Percentiles rank a stretch among this genome's conserved stretches.
phyloP scores from a whole-genome alignment of 2,113 vertebrate species.

The Neofelis nebulosa region DNA sequence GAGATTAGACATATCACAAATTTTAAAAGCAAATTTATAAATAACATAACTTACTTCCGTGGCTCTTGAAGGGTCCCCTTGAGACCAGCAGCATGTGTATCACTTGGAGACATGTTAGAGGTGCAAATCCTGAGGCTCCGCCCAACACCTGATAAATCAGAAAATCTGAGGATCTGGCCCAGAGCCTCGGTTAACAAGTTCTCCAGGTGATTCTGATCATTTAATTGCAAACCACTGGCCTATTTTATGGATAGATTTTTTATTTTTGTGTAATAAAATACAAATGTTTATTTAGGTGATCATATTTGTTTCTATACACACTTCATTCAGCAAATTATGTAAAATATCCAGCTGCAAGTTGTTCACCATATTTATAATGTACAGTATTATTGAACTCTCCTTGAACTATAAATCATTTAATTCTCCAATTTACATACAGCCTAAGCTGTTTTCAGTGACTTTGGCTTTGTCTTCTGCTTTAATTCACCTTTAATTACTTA shows the following conservation, averaged over 20 bases:
- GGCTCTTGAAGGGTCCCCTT: neutral
- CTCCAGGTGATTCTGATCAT: neutral
- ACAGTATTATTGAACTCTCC: neutral
- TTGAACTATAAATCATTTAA: neutral
- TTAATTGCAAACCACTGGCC: neutral
- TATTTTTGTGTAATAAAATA: neutral
- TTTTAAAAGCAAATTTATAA: neutral
- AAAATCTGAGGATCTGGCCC: neutral
- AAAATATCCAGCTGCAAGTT: neutral
- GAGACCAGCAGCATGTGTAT: accelerated
- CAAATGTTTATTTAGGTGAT: neutral
- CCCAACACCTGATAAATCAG: accelerated
- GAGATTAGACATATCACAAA: neutral
- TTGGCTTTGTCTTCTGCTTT: neutral
- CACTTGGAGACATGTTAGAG: neutral
- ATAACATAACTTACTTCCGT: neutral
- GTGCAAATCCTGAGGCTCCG: neutral
- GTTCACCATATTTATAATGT: neutral
- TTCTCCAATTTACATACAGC: neutral
- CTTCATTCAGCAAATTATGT: neutral
- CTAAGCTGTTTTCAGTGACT: neutral
- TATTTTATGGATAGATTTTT: neutral
- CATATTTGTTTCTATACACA: neutral
- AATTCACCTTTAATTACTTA: neutral
- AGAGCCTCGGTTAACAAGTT: neutral